phyloP scores from a whole-genome alignment of 1,140 invertebrate species.

The Zaprionus ornatus region DNA sequence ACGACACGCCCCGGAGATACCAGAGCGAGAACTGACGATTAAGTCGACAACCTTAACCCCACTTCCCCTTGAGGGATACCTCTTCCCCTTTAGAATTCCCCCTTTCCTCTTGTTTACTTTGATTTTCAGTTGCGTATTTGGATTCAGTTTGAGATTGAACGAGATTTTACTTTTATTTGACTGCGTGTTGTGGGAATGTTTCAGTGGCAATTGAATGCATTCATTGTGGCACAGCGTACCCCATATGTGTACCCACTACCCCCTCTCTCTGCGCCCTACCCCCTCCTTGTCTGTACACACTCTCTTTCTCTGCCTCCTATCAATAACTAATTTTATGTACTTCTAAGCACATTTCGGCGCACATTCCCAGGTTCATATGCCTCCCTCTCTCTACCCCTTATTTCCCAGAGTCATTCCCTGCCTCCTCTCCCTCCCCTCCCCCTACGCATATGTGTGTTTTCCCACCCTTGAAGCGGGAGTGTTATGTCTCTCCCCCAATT shows the following conservation, averaged over 20 bases:
- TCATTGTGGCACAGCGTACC: constrained; percentile 27
- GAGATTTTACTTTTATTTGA: neutral
- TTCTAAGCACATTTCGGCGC: constrained; percentile 10
- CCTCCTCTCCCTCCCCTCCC: constrained; percentile 3
- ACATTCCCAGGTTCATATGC: constrained; percentile 5
- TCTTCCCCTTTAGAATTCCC: too few relatives aligned
- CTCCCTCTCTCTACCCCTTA: too few relatives aligned
- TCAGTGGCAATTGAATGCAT: constrained; percentile 27
- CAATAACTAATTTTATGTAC: constrained; percentile 46
- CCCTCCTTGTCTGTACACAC: neutral
- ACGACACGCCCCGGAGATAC: constrained; percentile 23
- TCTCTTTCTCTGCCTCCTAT: constrained; percentile 7
- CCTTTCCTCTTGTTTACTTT: neutral
- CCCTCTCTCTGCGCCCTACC: neutral
- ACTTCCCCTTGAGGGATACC: neutral
- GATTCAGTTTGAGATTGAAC: neutral
- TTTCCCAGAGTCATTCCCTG: constrained; percentile 1
- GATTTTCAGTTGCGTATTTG: neutral
- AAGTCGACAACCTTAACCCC: neutral
- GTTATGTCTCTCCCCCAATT: constrained; percentile 34
- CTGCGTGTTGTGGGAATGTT: neutral
- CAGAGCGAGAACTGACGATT: neutral
- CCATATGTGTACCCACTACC: constrained; percentile 37
- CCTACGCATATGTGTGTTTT: constrained; percentile 51
- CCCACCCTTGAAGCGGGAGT: constrained; percentile 35